Conservation (phyloP, 1,140 invertebrate species). For the Diorhabda elongata region DNA sequence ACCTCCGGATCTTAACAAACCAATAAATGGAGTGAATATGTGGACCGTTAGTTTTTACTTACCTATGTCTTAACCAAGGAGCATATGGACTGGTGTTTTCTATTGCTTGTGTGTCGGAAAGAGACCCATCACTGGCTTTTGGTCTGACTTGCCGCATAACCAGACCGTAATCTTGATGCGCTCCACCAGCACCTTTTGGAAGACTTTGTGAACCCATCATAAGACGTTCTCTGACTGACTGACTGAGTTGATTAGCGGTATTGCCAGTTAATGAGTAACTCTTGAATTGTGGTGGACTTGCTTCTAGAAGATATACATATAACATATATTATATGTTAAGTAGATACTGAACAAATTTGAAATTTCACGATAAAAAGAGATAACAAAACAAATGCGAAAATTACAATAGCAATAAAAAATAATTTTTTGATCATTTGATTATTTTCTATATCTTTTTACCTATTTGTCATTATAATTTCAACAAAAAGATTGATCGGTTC, state of each 20-base stretch:
- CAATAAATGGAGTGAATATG: no score
- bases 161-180: conserved; percentile 48
- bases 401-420: no score
- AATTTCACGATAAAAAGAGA: no score
- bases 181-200: conserved; percentile 67
- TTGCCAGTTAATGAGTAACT: conserved; percentile 78
- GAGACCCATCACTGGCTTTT: conserved; percentile 69
- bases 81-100: conserved; percentile 65
- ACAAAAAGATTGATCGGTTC: no score
- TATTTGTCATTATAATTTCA: no score
- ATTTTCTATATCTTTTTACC: no score
- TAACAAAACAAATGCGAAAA: no score
- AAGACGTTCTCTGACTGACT: conserved; percentile 75
- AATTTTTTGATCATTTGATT: no score
- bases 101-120: conserved; percentile 71
- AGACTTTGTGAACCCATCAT: conserved; percentile 74
- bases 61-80: conserved; percentile 66
- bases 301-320: conserved; percentile 29
- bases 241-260: conserved; percentile 76
- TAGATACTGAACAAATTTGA: no score
- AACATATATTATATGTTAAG: no score
- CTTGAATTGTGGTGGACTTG: conserved; percentile 57
- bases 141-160: conserved; percentile 52
- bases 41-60: conserved; percentile 22
- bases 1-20: no score